Base-by-base conservation (phyloP, 2,888 invertebrate species). In the Apotomis turbidana region DNA sequence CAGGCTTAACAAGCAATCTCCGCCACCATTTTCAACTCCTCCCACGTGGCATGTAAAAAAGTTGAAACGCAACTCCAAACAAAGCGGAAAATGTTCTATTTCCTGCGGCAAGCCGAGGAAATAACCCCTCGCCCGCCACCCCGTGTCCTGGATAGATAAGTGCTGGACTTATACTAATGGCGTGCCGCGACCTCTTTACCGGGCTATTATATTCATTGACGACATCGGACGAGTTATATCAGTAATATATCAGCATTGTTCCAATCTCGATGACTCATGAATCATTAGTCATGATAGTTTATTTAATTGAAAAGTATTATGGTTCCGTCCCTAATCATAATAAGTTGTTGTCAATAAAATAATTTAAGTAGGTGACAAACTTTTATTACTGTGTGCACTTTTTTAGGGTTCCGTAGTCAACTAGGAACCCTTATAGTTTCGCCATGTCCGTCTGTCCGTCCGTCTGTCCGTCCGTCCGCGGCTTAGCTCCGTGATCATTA, bases 111-210 rank as follows among this genome's bases (percentile, higher is more conserved):
- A 51, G 54, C 54, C 74, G 60, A 78, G 80, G 81, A 78, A 82
- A 77, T 76, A 75, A 74, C 79, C 76, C 71, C 70, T 62, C 72
- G 71, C 75, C 70, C 67, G 55, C 58, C 75, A 73, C 70, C 68
- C 77, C 74, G 27, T 69, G 82, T 75, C 81, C 84, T 79, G 78
- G 77, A 82, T 82, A 81, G 80, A 79, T 83, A 80, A 81, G 79
- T 74, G 70, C 73, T 44, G 73, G 73, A 73, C 62, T 73, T 44
- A 59, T 62, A 66, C 66, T 71, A 69, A 71, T 62, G 64, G 67
- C 71, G 51, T 57, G 41, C 68, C 55, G 71, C 74, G 76, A 75
- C 77, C 78, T 71, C 74, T 62, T 61, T 75, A 74, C 36, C 66
- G 52, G 41, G 68, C 73, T 61, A 71, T 71, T 74, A 64, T 68